Percentiles rank a stretch among this genome's conserved stretches.
Evolutionary conservation across 2,797 vertebrate genomes (phyloP).

Genomic region (Hydrolagus colliei): DNA sequence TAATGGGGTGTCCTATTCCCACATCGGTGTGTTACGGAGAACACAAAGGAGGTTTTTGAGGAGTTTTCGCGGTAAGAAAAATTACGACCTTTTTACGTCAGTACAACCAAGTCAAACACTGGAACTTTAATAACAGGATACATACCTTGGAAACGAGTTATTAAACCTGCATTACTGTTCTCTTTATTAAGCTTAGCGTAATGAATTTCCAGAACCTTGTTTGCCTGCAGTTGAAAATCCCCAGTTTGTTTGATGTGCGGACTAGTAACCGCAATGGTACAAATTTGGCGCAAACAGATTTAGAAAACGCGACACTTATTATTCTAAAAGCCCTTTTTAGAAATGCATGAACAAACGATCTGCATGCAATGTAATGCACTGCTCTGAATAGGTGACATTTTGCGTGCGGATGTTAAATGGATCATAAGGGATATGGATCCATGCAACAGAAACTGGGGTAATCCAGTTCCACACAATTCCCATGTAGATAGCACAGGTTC

Average conservation of each 20-base stretch:
- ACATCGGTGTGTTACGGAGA: constrained; percentile 3
- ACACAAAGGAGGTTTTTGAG: constrained; percentile 1
- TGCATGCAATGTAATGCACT: background rate
- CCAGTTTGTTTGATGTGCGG: background rate
- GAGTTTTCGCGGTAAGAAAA: background rate
- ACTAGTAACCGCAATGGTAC: too few species aligned
- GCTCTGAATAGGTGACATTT: background rate
- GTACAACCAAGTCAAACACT: background rate
- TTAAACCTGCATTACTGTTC: constrained; percentile 36
- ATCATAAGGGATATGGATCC: too few species aligned
- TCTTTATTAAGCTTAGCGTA: constrained; percentile 39
- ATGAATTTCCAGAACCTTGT: constrained; percentile 35
- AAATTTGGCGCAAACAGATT: too few species aligned
- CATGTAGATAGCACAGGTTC: background rate
- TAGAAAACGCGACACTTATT: too few species aligned
- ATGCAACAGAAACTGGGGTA: background rate
- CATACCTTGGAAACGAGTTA: constrained; percentile 30
- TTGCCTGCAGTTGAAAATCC: background rate
- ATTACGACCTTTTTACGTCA: constrained; percentile 12
- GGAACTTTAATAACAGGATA: constrained; percentile 27
- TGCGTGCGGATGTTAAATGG: background rate
- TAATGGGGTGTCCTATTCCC: background rate
- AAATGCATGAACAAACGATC: background rate
- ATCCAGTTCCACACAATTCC: background rate
- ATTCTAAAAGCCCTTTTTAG: background rate